phyloP scores from a whole-genome alignment of 1,140 invertebrate species.

The Drosophila equinoxialis region DNA sequence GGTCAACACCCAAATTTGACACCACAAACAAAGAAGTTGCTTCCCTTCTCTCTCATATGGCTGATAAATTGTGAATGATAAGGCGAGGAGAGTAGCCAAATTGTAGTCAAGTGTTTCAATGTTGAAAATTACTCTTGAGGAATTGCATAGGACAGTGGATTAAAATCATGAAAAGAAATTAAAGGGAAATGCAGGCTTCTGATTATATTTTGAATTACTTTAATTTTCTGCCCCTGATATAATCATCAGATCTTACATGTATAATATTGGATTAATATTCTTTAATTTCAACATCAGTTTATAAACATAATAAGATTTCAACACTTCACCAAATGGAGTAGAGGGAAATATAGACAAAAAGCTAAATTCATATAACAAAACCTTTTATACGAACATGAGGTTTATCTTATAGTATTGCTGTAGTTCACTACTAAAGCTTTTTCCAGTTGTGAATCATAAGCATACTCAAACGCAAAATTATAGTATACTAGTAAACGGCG shows the following conservation, averaged over 20 bases:
- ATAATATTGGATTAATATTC: neutral
- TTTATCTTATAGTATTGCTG: no score
- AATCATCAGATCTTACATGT: conserved; percentile 12
- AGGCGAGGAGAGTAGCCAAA: conserved; percentile 49
- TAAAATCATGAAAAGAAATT: conserved; percentile 12
- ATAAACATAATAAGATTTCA: neutral
- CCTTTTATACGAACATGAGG: no score
- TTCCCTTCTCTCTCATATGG: conserved; percentile 3
- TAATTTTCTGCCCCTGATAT: conserved; percentile 27
- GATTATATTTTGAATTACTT: conserved; percentile 48
- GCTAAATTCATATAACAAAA: no score
- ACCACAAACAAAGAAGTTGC: conserved; percentile 36
- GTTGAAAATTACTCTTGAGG: conserved; percentile 1
- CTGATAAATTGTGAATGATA: conserved; percentile 71
- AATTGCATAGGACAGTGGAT: conserved; percentile 19
- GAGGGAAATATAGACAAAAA: no score
- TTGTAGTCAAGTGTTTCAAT: conserved; percentile 34
- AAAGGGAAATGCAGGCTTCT: conserved; percentile 48
- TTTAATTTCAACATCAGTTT: neutral
- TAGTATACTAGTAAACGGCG: no score
- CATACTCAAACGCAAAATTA: no score
- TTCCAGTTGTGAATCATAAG: no score
- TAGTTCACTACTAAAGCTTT: no score
- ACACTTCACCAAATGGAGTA: neutral
- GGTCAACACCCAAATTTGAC: conserved; percentile 79